Base-by-base conservation (phyloP, 2,888 invertebrate species). In the Panopea generosa region DNA sequence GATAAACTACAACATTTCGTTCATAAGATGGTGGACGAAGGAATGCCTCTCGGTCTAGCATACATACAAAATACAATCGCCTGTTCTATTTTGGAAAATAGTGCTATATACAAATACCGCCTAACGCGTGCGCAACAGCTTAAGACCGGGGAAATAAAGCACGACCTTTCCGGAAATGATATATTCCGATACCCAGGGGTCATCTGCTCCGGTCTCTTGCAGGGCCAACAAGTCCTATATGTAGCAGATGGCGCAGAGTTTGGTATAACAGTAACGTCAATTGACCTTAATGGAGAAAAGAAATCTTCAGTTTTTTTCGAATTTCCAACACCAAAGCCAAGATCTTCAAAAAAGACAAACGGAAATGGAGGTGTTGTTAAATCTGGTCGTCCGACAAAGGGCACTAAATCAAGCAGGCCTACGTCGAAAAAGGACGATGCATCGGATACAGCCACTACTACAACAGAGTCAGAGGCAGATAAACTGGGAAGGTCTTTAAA, bases 211-310 rank as follows among this genome's bases (percentile, higher is more conserved):
- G 74, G 66, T 18, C 38, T 43, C 2, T 65, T 29, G 52, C 49
- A 70, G 16, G 76, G 70, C 6, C 52, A 43, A 11, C 53, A 60
- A 2, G 74, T 77, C 2, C 3, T 80, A 1, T 76, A 56, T 27
- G 70, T 80, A 2, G 73, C 80, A 1, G 80, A 80, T 24, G 80
- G 76, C n/a, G 70, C 73, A 3, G 80, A 80, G 33, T 80, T 29
- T 47, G 80, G 80, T 0, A 67, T 80, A 0, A 77, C 70, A 1
- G 80, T 80, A 3, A 52, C 49, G 2, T 59, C 73, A 9, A 69
- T 73, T 40, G 73, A 76, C 49, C 27, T 62, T 4, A 38, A 61
- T 26, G 80, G 80, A 1, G 63, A 63, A 11, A 61, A 38, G 24
- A 73, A 70, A 27, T 52, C 76, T 2, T 70, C 73, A 14, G 73